A percentile compares a stretch with the other conserved stretches of the same genome.
phyloP scores from a whole-genome alignment of 1,140 invertebrate species.

The Drosophila busckii region DNA sequence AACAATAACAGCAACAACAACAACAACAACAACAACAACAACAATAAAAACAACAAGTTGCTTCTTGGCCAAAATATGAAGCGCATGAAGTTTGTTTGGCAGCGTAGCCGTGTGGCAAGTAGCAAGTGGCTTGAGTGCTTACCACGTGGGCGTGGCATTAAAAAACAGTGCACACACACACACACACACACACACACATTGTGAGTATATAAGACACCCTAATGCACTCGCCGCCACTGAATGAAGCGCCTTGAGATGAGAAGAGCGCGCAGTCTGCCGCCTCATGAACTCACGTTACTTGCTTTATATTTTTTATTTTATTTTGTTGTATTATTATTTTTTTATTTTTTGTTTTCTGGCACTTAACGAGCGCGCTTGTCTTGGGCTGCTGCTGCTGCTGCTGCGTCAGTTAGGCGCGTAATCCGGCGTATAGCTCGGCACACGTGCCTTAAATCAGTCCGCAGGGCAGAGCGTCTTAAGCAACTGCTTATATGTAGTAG shows the following conservation, averaged over 20 bases:
- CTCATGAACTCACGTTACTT: not conserved
- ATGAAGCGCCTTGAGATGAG: no score
- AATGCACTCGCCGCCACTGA: constrained; percentile 44
- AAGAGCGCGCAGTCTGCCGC: constrained; percentile 3
- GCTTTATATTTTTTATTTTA: no score
- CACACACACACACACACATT: no score
- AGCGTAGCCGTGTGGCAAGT: constrained; percentile 16
- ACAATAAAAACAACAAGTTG: constrained; percentile 39
- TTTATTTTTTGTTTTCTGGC: no score
- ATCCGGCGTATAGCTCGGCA: not conserved
- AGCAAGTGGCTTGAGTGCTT: no score
- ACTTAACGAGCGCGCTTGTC: constrained; percentile 33
- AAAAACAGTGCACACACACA: no score
- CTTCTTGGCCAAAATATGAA: constrained; percentile 56
- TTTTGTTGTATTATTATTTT: no score
- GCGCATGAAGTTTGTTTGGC: constrained; percentile 40
- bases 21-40: constrained; percentile 14
- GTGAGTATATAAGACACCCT: no score
- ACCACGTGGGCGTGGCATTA: no score
- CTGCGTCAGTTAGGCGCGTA: not conserved
- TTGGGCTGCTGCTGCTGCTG: not conserved
- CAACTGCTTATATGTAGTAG: constrained; percentile 4
- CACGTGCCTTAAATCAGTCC: constrained; percentile 32
- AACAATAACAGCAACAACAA: constrained; percentile 27
- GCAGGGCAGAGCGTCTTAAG: constrained; percentile 27